Percentiles rank a stretch among this genome's conserved stretches.
These are phyloP conservation scores for Triplophysa bombifrons DNA, from an alignment of 2,797 vertebrate genomes.

Conservation along the genomic window DNA sequence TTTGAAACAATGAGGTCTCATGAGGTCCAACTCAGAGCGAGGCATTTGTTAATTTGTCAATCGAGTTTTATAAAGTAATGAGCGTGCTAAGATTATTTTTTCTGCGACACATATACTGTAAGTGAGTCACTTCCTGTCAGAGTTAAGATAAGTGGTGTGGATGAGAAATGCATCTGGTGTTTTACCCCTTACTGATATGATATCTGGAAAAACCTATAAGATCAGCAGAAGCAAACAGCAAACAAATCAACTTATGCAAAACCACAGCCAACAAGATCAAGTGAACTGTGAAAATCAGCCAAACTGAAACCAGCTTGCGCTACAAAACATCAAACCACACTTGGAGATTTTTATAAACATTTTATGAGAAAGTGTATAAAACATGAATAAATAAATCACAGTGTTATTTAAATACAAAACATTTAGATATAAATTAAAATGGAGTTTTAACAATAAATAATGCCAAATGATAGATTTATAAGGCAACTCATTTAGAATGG, in stretches of 20 bases:
- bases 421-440: background rate
- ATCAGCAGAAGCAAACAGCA: constrained; percentile 33
- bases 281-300: background rate
- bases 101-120: background rate
- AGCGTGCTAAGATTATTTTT: background rate
- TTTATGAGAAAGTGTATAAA: background rate
- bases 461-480: constrained; percentile 1
- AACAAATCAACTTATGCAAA: constrained; percentile 31
- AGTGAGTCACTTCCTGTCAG: constrained; percentile 30
- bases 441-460: background rate
- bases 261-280: constrained; percentile 3
- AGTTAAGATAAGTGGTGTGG: constrained; percentile 12
- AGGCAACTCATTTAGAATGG: background rate
- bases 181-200: constrained; percentile 21
- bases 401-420: background rate
- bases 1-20: background rate
- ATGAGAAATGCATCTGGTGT: background rate
- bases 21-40: background rate
- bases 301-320: background rate
- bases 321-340: background rate
- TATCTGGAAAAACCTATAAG: constrained; percentile 10
- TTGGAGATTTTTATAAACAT: background rate
- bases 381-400: constrained; percentile 6
- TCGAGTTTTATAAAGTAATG: constrained; percentile 17
- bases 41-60: background rate